phyloP scores from a whole-genome alignment of 2,888 invertebrate species.

The Amphipoea oculea region DNA sequence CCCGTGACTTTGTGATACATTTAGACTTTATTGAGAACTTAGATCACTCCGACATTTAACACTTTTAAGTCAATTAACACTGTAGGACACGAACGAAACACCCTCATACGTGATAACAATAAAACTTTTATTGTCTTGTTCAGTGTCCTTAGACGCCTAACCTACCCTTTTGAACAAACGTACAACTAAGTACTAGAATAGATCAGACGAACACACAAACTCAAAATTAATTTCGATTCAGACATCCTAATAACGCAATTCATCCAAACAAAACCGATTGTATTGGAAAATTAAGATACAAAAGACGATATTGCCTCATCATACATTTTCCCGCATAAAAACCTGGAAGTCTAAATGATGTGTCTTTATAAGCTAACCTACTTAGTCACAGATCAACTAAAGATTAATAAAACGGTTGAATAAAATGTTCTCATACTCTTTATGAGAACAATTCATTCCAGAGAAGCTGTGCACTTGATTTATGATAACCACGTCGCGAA shows the following conservation, averaged over 20 bases:
- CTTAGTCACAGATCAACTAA: conserved; percentile 11
- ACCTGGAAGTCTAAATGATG: conserved; percentile 1
- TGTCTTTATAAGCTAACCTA: not conserved
- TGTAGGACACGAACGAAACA: too few species aligned
- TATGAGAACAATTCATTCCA: conserved; percentile 46
- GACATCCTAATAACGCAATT: not conserved
- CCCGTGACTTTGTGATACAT: conserved; percentile 26
- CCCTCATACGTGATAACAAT: too few species aligned
- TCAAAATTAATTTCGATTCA: not conserved
- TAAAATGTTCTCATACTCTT: conserved; percentile 33
- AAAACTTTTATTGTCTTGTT: too few species aligned
- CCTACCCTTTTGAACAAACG: too few species aligned
- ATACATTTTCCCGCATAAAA: not conserved
- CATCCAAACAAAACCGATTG: not conserved
- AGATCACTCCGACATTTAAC: not conserved
- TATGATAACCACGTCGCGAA: conserved; percentile 51
- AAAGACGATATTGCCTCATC: not conserved
- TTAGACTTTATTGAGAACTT: conserved; percentile 22
- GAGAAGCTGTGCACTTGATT: conserved; percentile 36
- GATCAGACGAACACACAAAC: not conserved
- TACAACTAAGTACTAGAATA: not conserved
- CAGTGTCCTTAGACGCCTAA: too few species aligned
- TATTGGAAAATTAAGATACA: not conserved
- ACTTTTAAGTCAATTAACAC: not conserved
- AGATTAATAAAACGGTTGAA: conserved; percentile 14